A percentile compares a stretch with the other conserved stretches of the same genome.
These are phyloP conservation scores for Sarcophaga caerulescens DNA, from an alignment of 2,888 invertebrate species.

Conservation along the genomic window DNA sequence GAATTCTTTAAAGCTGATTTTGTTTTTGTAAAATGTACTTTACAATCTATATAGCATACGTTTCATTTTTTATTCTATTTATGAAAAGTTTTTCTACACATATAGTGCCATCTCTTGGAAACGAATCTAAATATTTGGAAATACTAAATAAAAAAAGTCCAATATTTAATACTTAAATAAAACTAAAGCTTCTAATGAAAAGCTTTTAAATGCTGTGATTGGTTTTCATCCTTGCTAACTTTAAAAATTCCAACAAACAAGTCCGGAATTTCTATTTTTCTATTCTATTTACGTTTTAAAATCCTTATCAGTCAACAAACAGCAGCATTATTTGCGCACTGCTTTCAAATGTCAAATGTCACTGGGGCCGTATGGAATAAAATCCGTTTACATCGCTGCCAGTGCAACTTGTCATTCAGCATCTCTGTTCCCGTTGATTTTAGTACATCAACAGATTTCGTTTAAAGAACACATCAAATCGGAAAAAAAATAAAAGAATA, in stretches of 20 bases:
- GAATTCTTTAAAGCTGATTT: too few relatives aligned
- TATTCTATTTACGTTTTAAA: neutral
- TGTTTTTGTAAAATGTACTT: too few relatives aligned
- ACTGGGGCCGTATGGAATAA: neutral
- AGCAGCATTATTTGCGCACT: slow-evolving; percentile 57
- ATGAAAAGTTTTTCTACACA: too few relatives aligned
- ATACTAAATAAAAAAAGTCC: too few relatives aligned
- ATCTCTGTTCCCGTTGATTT: slow-evolving; percentile 36
- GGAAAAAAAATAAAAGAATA: neutral
- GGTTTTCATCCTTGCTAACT: slow-evolving; percentile 19
- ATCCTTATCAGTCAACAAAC: slow-evolving; percentile 11
- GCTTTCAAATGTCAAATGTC: slow-evolving; percentile 38
- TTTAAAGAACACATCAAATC: slow-evolving; percentile 44
- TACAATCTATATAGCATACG: too few relatives aligned
- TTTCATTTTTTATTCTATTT: too few relatives aligned
- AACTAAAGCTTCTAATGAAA: neutral
- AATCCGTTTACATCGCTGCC: neutral
- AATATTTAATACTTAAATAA: neutral
- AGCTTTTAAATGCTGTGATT: too few relatives aligned
- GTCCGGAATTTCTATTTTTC: too few relatives aligned
- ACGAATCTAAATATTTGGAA: too few relatives aligned
- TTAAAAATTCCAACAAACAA: neutral
- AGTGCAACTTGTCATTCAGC: slow-evolving; percentile 18
- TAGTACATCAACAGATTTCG: slow-evolving; percentile 64
- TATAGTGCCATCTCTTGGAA: too few relatives aligned